A percentile compares a stretch with the other conserved stretches of the same genome.
These are phyloP conservation scores for Spilosoma lubricipeda DNA, from an alignment of 2,888 invertebrate genomes.

Conservation along the genomic window DNA sequence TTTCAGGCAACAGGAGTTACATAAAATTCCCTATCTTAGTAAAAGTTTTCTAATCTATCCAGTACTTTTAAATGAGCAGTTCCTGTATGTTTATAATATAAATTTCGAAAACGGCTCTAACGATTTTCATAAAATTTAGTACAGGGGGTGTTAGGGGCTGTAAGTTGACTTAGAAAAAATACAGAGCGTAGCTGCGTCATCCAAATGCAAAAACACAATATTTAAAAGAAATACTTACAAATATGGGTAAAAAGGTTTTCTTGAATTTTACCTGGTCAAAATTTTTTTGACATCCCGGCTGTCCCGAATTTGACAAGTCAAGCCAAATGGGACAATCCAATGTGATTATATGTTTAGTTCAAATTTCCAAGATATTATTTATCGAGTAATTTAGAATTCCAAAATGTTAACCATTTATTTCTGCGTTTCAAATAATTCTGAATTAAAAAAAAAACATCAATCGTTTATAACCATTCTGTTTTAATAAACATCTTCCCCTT, in stretches of 20 bases:
- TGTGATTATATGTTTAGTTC: neutral
- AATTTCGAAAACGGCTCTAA: no score
- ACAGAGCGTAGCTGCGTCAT: no score
- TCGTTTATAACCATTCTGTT: neutral
- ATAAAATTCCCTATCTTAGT: neutral
- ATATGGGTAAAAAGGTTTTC: no score
- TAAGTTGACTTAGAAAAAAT: no score
- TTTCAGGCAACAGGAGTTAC: neutral
- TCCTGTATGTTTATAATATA: no score
- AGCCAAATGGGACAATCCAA: neutral
- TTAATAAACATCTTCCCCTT: neutral
- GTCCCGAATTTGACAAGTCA: neutral
- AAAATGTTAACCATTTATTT: neutral
- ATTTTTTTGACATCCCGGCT: neutral
- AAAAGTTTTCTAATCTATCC: neutral
- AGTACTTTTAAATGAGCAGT: no score
- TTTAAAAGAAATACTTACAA: neutral
- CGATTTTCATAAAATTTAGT: no score
- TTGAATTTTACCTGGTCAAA: neutral
- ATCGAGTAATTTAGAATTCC: neutral
- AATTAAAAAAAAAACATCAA: neutral
- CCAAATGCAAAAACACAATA: neutral
- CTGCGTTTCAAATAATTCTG: neutral
- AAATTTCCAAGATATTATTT: neutral
- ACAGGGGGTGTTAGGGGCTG: no score